phyloP scores from a whole-genome alignment of 2,797 vertebrate species.

The Calcarius lapponicus region DNA sequence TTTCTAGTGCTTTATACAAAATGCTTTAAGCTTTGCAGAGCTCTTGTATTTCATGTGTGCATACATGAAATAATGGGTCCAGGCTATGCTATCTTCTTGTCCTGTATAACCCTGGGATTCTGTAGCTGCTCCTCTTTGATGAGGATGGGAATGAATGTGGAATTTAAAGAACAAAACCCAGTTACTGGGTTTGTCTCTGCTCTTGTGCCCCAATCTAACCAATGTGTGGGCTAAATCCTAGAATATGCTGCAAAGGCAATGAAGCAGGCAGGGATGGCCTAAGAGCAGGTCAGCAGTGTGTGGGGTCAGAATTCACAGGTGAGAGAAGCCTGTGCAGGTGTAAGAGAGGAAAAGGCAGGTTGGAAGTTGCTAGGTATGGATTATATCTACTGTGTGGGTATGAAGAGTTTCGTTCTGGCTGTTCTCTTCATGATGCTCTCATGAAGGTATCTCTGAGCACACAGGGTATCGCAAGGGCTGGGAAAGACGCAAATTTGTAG shows the following conservation, averaged over 20 bases:
- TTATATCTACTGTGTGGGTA: accelerated
- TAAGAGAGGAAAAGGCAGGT: neutral
- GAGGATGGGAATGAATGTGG: neutral
- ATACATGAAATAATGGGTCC: neutral
- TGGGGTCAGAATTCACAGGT: neutral
- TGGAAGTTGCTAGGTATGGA: neutral
- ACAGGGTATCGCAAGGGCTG: accelerated
- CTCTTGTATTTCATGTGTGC: neutral
- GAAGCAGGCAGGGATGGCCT: neutral
- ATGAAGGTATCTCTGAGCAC: neutral
- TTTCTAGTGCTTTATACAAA: neutral
- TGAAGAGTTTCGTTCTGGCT: neutral
- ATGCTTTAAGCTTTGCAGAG: neutral
- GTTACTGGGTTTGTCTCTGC: neutral
- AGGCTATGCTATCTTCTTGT: neutral
- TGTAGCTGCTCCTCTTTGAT: neutral
- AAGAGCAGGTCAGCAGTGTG: neutral
- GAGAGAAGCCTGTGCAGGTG: neutral
- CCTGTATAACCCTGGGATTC: neutral
- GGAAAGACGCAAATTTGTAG: neutral
- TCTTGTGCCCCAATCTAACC: neutral
- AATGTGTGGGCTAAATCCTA: neutral
- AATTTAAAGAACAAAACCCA: neutral
- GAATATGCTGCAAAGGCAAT: neutral
- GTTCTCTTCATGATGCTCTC: neutral